Evolutionary conservation across 2,113 vertebrate species (phyloP).

Genomic region (Ammodramus savannarum): DNA sequence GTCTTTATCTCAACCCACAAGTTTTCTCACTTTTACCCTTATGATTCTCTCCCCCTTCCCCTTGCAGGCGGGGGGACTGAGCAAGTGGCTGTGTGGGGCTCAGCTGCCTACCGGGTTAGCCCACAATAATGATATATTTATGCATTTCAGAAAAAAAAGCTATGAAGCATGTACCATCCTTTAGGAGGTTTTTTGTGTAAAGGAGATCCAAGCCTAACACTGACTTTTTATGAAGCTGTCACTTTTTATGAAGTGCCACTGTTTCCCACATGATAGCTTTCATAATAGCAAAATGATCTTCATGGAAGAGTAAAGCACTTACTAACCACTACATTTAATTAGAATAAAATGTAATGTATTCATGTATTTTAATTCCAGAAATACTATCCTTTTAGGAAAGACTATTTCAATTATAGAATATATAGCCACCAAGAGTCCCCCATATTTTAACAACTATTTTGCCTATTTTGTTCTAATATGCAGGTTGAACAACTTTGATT

Average conservation of each 20-base stretch:
- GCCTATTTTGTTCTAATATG: slow-evolving; percentile 14
- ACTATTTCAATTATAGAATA: neutral
- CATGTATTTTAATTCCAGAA: neutral
- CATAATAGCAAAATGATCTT: neutral
- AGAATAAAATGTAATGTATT: neutral
- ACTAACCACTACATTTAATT: slow-evolving; percentile 9
- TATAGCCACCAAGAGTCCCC: neutral
- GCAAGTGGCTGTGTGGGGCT: neutral
- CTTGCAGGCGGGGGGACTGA: rapidly evolving
- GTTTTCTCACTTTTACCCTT: neutral
- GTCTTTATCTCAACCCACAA: neutral
- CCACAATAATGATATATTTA: neutral
- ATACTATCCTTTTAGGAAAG: neutral
- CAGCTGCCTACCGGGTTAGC: neutral
- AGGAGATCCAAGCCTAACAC: neutral
- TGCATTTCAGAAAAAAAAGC: neutral
- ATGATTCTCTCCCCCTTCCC: neutral
- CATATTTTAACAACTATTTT: neutral
- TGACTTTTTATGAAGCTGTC: neutral
- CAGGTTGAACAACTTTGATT: neutral
- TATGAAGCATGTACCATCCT: neutral
- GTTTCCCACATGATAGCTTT: neutral
- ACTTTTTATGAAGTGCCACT: neutral
- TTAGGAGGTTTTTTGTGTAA: neutral
- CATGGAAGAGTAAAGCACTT: neutral